These are phyloP conservation scores for Condylura cristata DNA, from an alignment of 2,113 vertebrate genomes.

Conservation along the genomic window DNA sequence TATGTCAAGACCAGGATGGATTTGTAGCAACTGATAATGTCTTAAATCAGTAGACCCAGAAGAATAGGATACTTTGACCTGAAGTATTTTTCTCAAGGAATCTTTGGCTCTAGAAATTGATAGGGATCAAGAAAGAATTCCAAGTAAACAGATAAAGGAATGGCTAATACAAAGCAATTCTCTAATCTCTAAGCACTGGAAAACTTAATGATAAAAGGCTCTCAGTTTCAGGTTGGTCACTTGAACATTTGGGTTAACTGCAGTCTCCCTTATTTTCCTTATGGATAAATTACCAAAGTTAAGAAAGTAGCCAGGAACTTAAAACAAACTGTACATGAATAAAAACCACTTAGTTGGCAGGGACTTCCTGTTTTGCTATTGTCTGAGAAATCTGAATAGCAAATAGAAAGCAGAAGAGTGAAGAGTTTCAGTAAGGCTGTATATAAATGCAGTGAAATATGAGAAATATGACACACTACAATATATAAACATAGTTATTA, in stretches of 20 bases:
- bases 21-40: neutral
- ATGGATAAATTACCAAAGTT: slow-evolving; percentile 12
- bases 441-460: neutral
- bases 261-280: slow-evolving; percentile 13
- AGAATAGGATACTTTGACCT: neutral
- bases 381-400: neutral
- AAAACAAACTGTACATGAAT: neutral
- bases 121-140: neutral
- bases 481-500: neutral
- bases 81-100: neutral
- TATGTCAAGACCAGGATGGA: neutral
- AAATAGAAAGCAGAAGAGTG: neutral
- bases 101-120: neutral
- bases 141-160: neutral
- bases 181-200: neutral
- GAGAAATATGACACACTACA: neutral
- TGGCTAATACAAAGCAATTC: slow-evolving; percentile 28
- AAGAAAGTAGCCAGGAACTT: neutral
- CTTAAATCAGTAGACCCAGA: slow-evolving; percentile 29
- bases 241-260: neutral
- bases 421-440: neutral
- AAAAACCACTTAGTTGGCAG: neutral
- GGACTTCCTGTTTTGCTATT: neutral
- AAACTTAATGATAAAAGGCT: neutral
- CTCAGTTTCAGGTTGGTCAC: neutral